A percentile compares a stretch with the other conserved stretches of the same genome.
Conservation (phyloP, 2,113 vertebrate genomes). For the Ellobius talpinus region DNA sequence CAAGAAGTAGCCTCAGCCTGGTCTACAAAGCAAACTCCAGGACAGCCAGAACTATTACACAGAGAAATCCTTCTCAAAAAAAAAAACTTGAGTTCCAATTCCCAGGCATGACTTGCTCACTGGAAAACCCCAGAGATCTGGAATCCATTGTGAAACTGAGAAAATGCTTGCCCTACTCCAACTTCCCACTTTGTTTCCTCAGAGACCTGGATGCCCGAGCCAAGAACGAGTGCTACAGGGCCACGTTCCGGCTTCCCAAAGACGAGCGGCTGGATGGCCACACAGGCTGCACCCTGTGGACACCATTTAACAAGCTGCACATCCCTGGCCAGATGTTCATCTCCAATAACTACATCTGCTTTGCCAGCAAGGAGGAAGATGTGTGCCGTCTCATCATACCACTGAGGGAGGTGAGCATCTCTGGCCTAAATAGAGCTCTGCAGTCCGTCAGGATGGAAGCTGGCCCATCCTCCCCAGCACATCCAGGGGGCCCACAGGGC, state of each 20-base stretch:
- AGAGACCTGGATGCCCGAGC: constrained; percentile 97
- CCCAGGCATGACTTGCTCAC: background rate
- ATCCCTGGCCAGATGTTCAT: constrained; percentile 98
- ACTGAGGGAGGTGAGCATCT: constrained; percentile 92
- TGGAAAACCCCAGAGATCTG: background rate
- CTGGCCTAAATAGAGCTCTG: background rate
- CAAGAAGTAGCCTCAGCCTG: background rate
- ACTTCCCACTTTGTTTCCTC: constrained; percentile 23
- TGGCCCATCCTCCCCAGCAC: accelerated
- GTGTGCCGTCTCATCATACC: constrained; percentile 97
- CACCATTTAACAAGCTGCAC: constrained; percentile 96
- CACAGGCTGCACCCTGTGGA: constrained; percentile 97
- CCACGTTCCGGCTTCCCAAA: constrained; percentile 93
- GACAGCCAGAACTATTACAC: background rate
- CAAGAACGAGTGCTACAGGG: constrained; percentile 96
- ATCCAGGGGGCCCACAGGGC: background rate
- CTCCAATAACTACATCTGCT: constrained; percentile 99
- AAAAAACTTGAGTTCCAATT: background rate
- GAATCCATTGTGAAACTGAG: background rate
- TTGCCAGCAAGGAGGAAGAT: constrained; percentile 95
- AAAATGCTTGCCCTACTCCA: background rate
- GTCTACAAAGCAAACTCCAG: background rate
- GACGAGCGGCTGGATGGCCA: constrained; percentile 97
- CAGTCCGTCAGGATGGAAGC: background rate
- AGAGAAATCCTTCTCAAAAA: background rate